Evolutionary conservation across 2,113 vertebrate species (phyloP).

Genomic region (Ahaetulla prasina): DNA sequence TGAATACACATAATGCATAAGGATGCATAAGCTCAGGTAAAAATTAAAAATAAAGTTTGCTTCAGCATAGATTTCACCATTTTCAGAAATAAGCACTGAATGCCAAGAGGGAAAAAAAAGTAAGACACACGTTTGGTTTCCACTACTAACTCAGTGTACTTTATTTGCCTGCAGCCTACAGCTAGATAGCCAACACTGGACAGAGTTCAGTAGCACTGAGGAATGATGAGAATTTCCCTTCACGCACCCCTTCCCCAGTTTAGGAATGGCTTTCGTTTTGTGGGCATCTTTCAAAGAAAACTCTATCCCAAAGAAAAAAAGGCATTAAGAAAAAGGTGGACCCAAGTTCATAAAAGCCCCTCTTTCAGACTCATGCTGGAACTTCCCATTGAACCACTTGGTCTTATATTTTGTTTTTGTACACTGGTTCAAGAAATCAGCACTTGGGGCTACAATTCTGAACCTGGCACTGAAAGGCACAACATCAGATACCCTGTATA

Average conservation of each 20-base stretch:
- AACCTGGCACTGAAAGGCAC: constrained; percentile 79
- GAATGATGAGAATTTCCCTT: constrained; percentile 73
- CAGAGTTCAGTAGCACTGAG: constrained; percentile 77
- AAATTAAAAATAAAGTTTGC: not conserved
- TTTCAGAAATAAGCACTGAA: not conserved
- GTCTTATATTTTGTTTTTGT: constrained; percentile 39
- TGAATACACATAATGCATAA: too few species aligned
- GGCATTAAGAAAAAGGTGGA: constrained; percentile 51
- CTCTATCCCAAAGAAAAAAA: constrained; percentile 56
- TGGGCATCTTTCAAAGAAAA: constrained; percentile 45
- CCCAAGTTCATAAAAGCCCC: constrained; percentile 37
- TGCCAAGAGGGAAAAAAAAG: constrained; percentile 34
- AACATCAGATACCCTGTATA: constrained; percentile 74
- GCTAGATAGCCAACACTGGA: constrained; percentile 75
- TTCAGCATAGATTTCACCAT: not conserved
- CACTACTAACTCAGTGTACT: constrained; percentile 74
- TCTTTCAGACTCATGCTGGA: constrained; percentile 51
- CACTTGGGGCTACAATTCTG: constrained; percentile 66
- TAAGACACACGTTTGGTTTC: constrained; percentile 62
- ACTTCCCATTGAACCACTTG: constrained; percentile 57
- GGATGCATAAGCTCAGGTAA: not conserved
- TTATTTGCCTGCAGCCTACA: constrained; percentile 78
- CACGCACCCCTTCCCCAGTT: constrained; percentile 52
- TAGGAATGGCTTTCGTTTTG: constrained; percentile 66
- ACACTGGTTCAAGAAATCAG: constrained; percentile 69